Base-by-base conservation (phyloP, 2,797 vertebrate genomes). In the Dryobates pubescens region DNA sequence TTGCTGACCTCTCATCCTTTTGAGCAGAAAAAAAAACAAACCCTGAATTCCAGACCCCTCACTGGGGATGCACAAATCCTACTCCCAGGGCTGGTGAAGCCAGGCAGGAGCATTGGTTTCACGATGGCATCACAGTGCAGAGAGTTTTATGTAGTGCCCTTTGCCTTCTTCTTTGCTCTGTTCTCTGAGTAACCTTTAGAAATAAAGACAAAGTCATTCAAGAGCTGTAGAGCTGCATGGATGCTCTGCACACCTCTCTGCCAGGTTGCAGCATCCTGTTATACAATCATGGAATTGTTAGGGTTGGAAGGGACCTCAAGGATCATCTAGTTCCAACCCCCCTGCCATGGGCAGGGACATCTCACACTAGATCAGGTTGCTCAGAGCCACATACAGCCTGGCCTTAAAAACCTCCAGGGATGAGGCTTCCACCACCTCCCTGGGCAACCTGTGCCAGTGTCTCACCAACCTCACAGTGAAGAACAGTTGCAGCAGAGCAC, bases 11-110 rank as follows among this genome's bases (percentile, higher is more conserved):
- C 58, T 51, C 7, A 1, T 61, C 68, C 47, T 61, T n/a, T 19
- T 6, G 1, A 70, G 34, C 4, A 47, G 75, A 22, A n/a, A 62
- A 57, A 38, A 38, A 36, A 13, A 11, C 38, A 12, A 4, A 20
- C 10, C 13, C 49, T 2, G 2, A 5, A 47, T 51, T n/a, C 67
- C 67, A 47, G 8, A 3, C 43, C 23, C 19, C 32, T 63, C 29
- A 1, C 36, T 16, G 38, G 22, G 10, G 7, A 12, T 47, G 45
- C 13, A 14, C 11, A 32, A 70, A 53, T 26, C 69, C 62, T 18
- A 2, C 1, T 17, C 34, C 54, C 53, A 16, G 0, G 3, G 13
- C 59, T 22, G 29, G 29, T 29, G 34, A 5, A 3, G 12, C 51
- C 18, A 24, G 2, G 62, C 32, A 59, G 45, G 26, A 57, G 43